Base-by-base conservation (phyloP, 2,888 invertebrate species). In the Nasonovia ribisnigri region DNA sequence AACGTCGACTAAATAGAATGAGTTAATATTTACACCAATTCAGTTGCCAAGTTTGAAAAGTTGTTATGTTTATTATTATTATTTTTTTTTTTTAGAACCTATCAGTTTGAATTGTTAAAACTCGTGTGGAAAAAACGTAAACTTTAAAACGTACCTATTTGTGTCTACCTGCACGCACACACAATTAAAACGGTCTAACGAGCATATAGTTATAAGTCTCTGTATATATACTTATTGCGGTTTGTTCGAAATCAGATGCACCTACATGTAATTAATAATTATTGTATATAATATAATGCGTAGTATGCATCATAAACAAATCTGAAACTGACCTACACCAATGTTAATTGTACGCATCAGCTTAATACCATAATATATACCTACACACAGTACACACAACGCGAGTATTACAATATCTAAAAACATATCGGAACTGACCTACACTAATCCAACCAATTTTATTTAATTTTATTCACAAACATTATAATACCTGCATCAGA, bases 131-230 rank as follows among this genome's bases (percentile, higher is more conserved):
- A 10, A 88, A 36, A 54, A 54, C 24, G 10, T 36, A 36, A 77
- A 29, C 42, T 57, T 57, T 42, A 57, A 88, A 88, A 90, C n/a
- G 43, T 46, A 89, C 13, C 2, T 3, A 16, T 46, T 24, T 91
- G 5, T n/a, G 24, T 51, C 36, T 77, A 20, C 8, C 36, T 77
- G 77, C 51, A 77, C 48, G 51, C 26, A 48, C 42, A 42, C 36
- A 77, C n/a, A 91, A 91, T 84, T 84, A 91, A 90, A 84, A 84
- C 84, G 51, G 42, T 77, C 51, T 29, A 84, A 91, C 84, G 51
- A 51, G 42, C 84, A 43, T 29, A 36, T 20, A 77, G 77, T 77
- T 77, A 42, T 60, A 8, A n/a, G n/a, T 6, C 2, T 26, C 16
- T 42, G n/a, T n/a, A 5, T n/a, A 46, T 88, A 88, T 57, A 48